These are phyloP conservation scores for Campoplex nolae DNA, from an alignment of 2,888 invertebrate genomes.

Conservation along the genomic window DNA sequence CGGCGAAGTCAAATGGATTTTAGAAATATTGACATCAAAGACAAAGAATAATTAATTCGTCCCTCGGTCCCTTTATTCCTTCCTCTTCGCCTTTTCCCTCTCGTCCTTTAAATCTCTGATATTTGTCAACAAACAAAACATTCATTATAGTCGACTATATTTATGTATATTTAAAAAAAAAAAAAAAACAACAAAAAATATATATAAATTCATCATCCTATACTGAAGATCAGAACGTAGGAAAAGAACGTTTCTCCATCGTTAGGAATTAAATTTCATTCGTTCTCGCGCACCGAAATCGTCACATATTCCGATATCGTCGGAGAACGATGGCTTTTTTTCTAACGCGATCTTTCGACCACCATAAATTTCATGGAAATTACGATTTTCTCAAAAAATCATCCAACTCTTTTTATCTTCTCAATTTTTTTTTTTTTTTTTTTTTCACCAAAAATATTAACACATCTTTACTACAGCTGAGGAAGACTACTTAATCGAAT, in stretches of 20 bases:
- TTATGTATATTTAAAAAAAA: slow-evolving; percentile 79
- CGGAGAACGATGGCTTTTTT: too few relatives aligned
- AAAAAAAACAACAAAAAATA: slow-evolving; percentile 72
- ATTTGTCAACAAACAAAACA: slow-evolving; percentile 72
- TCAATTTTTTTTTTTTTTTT: neutral
- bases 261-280: neutral
- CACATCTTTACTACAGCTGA: neutral
- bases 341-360: too few relatives aligned
- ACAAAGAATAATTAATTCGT: slow-evolving; percentile 38
- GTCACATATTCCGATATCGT: too few relatives aligned
- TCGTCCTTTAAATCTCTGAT: slow-evolving; percentile 66
- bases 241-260: neutral
- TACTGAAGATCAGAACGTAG: slow-evolving; percentile 11
- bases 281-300: too few relatives aligned
- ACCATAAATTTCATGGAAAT: too few relatives aligned
- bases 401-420: neutral
- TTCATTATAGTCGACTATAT: slow-evolving; percentile 80
- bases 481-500: neutral
- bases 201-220: slow-evolving; percentile 78
- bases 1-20: slow-evolving; percentile 73
- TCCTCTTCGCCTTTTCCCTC: slow-evolving; percentile 54
- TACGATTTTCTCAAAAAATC: neutral
- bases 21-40: slow-evolving; percentile 71
- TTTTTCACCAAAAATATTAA: neutral
- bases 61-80: slow-evolving; percentile 57